Percentiles rank a stretch among this genome's conserved stretches.
phyloP scores from a whole-genome alignment of 2,888 invertebrate genomes.

The Melolontha melolontha region DNA sequence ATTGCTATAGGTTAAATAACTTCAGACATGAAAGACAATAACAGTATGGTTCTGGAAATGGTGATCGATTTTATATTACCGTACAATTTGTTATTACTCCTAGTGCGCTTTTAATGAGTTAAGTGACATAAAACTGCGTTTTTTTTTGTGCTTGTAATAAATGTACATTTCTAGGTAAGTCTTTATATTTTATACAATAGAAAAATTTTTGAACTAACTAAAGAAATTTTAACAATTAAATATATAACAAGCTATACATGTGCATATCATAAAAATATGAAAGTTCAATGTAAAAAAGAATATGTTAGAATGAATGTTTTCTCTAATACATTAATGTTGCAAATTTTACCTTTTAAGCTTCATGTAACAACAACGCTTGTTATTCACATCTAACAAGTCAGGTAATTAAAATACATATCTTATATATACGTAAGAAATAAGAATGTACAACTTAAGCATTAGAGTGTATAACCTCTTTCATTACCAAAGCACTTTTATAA shows the following conservation, averaged over 20 bases:
- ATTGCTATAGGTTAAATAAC: slow-evolving; percentile 16
- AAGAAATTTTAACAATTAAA: too few species aligned
- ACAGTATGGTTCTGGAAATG: slow-evolving; percentile 16
- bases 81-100: slow-evolving; percentile 20
- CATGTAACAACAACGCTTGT: background rate
- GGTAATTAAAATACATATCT: slow-evolving; percentile 28
- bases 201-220: too few species aligned
- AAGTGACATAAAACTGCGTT: background rate
- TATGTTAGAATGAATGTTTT: too few species aligned
- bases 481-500: slow-evolving; percentile 32
- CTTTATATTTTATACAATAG: too few species aligned
- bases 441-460: slow-evolving; percentile 27
- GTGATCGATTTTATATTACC: slow-evolving; percentile 26
- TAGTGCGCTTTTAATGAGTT: slow-evolving; percentile 27
- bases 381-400: background rate
- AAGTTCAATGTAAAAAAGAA: too few species aligned
- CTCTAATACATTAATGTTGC: too few species aligned
- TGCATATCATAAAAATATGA: too few species aligned
- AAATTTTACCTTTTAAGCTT: background rate
- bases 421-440: background rate
- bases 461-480: slow-evolving; percentile 41
- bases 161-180: too few species aligned
- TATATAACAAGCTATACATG: too few species aligned
- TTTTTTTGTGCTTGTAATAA: too few species aligned
- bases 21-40: slow-evolving; percentile 35